Evolutionary conservation across 2,888 invertebrate genomes (phyloP).

Genomic region (Pasiphila rectangulata): DNA sequence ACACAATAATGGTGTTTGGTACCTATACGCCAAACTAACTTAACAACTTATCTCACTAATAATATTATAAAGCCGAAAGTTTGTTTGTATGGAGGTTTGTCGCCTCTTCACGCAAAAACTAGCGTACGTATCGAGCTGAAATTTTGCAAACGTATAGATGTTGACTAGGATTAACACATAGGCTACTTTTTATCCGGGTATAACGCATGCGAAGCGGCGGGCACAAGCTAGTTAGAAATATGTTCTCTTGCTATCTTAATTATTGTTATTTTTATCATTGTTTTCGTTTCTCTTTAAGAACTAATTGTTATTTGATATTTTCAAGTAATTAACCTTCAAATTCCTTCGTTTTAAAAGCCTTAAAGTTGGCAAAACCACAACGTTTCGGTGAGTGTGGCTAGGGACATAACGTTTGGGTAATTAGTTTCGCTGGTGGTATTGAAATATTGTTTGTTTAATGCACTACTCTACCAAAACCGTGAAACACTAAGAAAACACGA

Average conservation of each 20-base stretch:
- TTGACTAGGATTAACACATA: too few relatives aligned
- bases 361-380: constrained; percentile 69
- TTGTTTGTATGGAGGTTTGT: too few relatives aligned
- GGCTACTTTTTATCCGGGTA: too few relatives aligned
- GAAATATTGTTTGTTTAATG: constrained; percentile 30
- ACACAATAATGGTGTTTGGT: too few relatives aligned
- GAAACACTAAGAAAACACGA: constrained; percentile 1
- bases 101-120: too few relatives aligned
- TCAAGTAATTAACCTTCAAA: constrained; percentile 79
- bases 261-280: not conserved
- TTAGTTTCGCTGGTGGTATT: constrained; percentile 46
- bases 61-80: too few relatives aligned
- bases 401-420: constrained; percentile 62
- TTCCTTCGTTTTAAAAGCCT: constrained; percentile 66
- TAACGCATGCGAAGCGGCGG: too few relatives aligned
- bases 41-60: too few relatives aligned
- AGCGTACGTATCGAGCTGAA: too few relatives aligned
- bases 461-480: constrained; percentile 6
- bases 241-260: constrained; percentile 32
- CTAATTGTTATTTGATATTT: constrained; percentile 65
- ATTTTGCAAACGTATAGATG: too few relatives aligned
- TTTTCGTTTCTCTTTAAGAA: constrained; percentile 40
- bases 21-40: too few relatives aligned
- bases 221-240: too few relatives aligned
- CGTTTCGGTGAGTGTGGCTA: constrained; percentile 64